Conservation (phyloP, 2,888 invertebrate species). For the Cetonia aurata region DNA sequence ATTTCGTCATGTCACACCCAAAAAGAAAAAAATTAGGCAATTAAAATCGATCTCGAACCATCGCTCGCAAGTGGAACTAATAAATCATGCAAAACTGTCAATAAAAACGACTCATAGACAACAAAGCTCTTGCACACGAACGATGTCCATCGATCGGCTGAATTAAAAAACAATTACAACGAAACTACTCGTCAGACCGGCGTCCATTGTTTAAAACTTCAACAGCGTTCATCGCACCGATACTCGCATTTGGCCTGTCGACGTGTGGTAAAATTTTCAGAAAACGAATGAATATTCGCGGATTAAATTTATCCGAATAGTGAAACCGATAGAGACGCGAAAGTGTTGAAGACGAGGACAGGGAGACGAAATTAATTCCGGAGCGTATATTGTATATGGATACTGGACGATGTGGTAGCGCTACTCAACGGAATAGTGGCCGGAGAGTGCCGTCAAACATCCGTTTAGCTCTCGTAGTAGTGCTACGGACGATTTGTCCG, state of each 20-base stretch:
- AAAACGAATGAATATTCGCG: constrained; percentile 6
- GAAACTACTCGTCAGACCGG: too few species aligned
- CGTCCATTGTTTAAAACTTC: not conserved
- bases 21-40: too few species aligned
- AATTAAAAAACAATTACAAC: too few species aligned
- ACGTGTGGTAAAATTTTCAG: not conserved
- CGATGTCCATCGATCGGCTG: too few species aligned
- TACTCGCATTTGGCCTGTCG: too few species aligned
- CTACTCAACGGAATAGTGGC: not conserved
- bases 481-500: constrained; percentile 28
- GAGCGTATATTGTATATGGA: constrained; percentile 22
- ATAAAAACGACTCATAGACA: too few species aligned
- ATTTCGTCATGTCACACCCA: too few species aligned
- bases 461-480: not conserved
- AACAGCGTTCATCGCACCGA: not conserved
- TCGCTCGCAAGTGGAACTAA: too few species aligned
- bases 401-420: not conserved
- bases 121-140: too few species aligned
- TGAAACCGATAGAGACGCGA: not conserved
- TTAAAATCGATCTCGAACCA: too few species aligned
- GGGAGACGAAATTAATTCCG: constrained; percentile 25
- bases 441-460: constrained; percentile 20
- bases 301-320: constrained; percentile 3
- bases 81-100: too few species aligned
- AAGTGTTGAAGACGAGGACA: not conserved